Conservation (phyloP, 1,140 invertebrate genomes). For the Belonocnema kinseyi region DNA sequence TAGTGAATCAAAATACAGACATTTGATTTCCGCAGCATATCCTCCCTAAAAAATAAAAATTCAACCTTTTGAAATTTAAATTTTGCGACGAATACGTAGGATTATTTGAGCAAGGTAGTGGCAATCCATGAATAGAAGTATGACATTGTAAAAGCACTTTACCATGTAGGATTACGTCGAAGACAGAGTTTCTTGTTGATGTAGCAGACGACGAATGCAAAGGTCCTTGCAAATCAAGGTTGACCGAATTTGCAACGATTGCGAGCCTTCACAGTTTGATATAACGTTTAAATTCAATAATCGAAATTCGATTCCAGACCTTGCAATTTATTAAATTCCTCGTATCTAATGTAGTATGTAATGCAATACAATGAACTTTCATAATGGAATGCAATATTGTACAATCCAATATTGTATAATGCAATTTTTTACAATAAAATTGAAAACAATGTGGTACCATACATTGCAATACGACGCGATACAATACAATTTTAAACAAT, state of each 20-base stretch:
- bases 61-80: conserved; percentile 19
- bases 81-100: conserved; percentile 20
- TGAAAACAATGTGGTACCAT: too few species aligned
- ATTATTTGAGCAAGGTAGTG: conserved; percentile 11
- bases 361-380: neutral
- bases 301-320: neutral
- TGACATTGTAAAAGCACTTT: conserved; percentile 15
- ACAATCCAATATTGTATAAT: too few species aligned
- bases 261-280: neutral
- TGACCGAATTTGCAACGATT: conserved; percentile 3
- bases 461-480: too few species aligned
- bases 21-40: too few species aligned
- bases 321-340: neutral
- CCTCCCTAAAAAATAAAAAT: conserved; percentile 11
- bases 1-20: too few species aligned
- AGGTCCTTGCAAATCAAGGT: conserved; percentile 21
- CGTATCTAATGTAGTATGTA: neutral
- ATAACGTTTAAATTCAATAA: conserved; percentile 4
- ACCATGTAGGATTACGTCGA: conserved; percentile 7
- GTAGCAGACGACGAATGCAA: conserved; percentile 12
- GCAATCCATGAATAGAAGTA: conserved; percentile 12
- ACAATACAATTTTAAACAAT: too few species aligned
- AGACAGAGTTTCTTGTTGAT: conserved; percentile 2
- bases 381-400: too few species aligned
- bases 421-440: too few species aligned